These are phyloP conservation scores for Tragelaphus scriptus DNA, from an alignment of 2,113 vertebrate species.

Conservation along the genomic window DNA sequence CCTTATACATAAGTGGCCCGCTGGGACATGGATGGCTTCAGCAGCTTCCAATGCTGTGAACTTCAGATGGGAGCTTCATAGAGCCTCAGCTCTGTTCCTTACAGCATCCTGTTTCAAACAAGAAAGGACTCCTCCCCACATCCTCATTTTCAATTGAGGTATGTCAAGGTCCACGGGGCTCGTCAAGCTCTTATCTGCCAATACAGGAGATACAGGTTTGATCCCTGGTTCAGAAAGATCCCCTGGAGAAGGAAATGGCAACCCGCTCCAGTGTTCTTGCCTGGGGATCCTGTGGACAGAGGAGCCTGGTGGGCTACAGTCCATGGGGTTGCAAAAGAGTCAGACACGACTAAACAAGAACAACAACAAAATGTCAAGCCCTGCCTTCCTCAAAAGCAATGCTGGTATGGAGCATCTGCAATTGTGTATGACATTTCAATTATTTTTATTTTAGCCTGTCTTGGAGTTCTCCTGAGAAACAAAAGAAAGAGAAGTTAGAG, in stretches of 20 bases:
- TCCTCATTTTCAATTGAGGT: not conserved
- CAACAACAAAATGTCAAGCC: not conserved
- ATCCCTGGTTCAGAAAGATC: not conserved
- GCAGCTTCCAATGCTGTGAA: not conserved
- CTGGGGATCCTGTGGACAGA: not conserved
- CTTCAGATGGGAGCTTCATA: not conserved
- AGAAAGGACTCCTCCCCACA: not conserved
- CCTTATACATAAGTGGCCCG: not conserved
- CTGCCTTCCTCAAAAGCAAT: not conserved
- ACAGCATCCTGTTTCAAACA: not conserved
- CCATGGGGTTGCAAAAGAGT: not conserved
- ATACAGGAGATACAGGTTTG: not conserved
- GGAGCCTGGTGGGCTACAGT: not conserved
- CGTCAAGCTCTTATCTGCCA: not conserved
- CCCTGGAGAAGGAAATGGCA: not conserved
- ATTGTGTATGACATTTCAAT: not conserved
- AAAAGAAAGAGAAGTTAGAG: not conserved
- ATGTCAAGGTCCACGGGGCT: not conserved
- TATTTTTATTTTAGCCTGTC: not conserved
- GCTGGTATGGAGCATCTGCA: not conserved
- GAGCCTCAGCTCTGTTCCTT: not conserved
- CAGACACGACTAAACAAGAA: not conserved
- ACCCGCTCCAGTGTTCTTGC: not conserved
- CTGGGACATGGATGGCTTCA: not conserved
- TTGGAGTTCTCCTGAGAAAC: not conserved